Base-by-base conservation (phyloP, 2,113 vertebrate genomes). In the Hoplias malabaricus region DNA sequence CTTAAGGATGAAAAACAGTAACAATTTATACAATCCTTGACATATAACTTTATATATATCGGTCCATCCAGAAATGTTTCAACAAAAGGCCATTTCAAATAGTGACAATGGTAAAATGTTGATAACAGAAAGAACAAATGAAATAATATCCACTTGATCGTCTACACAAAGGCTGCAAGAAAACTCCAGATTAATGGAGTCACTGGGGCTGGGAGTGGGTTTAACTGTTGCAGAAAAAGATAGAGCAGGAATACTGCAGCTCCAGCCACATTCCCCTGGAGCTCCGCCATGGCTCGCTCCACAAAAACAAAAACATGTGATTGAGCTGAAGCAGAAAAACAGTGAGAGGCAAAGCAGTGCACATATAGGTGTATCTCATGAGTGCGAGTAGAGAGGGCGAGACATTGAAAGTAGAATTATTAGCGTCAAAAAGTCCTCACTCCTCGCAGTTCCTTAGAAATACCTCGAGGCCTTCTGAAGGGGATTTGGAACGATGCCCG, bases 401-500 rank as follows among this genome's bases (percentile, higher is more conserved):
- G 8, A 8, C 34, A 11, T 2, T 3, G 13, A 43, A 62, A 14
- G 23, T 56, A 43, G 14, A 31, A n/a, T 74, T 48, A 8, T 56
- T 23, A 7, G 6, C 11, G 21, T 36, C 33, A 61, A 38, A 31
- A 46, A n/a, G 33, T 29, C 31, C 50, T 77, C 9, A 16, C 33
- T 63, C 16, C 33, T 59, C 5, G 27, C 6, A 40, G 73, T 82
- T 66, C 70, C 46, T 57, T 38, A 56, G n/a, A 65, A 73, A 40
- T 69, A 72, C 71, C 77, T 79, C 69, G 74, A 50, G 38, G 34
- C 16, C 40, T 4, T 16, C 34, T n/a, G 19, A 69, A 70, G 78
- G 65, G 16, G n/a, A 63, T 63, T 74, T 86, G 86, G 77, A 87
- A 3, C 2, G 0, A 19, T 27, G 71, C 80, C 82, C 76, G 19